Conservation (phyloP, 2,113 vertebrate genomes). For the Nothoprocta perdicaria region DNA sequence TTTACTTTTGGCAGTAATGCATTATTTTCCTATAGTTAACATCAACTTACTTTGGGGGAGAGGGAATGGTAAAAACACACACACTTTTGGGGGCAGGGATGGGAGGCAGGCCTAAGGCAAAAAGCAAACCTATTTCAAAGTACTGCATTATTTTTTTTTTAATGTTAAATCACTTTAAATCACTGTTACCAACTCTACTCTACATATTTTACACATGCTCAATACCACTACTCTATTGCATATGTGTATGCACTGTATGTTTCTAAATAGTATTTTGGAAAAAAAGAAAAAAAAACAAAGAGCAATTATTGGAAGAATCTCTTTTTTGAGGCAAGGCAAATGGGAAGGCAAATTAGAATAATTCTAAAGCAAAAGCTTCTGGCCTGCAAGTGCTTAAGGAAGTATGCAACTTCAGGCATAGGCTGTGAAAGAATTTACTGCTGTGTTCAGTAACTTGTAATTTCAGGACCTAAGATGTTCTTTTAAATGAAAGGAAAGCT, state of each 20-base stretch:
- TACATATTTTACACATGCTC: background rate
- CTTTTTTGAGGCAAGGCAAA: background rate
- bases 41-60: background rate
- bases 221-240: background rate
- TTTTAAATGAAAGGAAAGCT: background rate
- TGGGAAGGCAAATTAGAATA: background rate
- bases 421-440: background rate
- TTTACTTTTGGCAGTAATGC: background rate
- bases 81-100: background rate
- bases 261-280: background rate
- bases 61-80: background rate
- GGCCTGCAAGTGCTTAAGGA: slow-evolving; percentile 34
- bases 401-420: background rate
- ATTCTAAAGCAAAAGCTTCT: background rate
- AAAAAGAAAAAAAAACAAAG: background rate
- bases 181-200: background rate
- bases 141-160: background rate
- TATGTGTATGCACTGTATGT: background rate
- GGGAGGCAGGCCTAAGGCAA: background rate
- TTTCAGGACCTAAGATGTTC: background rate
- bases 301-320: background rate
- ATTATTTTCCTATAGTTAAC: background rate
- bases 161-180: background rate
- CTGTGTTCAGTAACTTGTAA: background rate
- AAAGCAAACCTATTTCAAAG: background rate